Evolutionary conservation across 1,140 invertebrate species (phyloP).

Genomic region (Arctopsyche grandis): DNA sequence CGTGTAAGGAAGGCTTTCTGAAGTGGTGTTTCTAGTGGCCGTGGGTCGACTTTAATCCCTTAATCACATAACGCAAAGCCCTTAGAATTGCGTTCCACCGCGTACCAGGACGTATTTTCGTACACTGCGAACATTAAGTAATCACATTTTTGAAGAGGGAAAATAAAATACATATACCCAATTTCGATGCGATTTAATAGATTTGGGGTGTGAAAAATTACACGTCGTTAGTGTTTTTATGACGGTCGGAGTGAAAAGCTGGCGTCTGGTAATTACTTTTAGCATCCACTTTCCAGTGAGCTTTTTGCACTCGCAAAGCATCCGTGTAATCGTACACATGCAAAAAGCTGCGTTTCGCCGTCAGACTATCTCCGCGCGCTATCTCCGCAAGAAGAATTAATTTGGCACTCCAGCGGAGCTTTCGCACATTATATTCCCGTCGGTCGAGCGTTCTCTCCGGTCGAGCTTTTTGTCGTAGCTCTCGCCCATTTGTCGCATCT

Average conservation of each 20-base stretch:
- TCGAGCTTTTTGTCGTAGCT: slow-evolving; percentile 31
- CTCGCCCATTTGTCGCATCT: slow-evolving; percentile 46
- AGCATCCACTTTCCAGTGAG: too few relatives aligned
- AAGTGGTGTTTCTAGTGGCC: slow-evolving; percentile 16
- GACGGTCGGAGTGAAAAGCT: too few relatives aligned
- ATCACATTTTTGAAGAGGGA: too few relatives aligned
- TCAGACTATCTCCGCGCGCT: neutral
- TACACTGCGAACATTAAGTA: neutral
- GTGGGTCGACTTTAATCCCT: slow-evolving; percentile 31
- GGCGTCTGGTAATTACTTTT: too few relatives aligned
- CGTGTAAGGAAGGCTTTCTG: slow-evolving; percentile 6
- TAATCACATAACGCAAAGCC: slow-evolving; percentile 39
- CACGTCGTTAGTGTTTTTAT: too few relatives aligned
- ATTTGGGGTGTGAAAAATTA: too few relatives aligned
- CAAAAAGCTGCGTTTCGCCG: neutral
- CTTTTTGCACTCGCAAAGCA: too few relatives aligned
- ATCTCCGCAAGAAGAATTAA: slow-evolving; percentile 1
- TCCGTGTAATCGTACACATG: too few relatives aligned
- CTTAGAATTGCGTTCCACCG: neutral
- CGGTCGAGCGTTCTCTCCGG: neutral
- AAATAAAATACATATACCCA: too few relatives aligned
- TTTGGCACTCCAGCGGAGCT: neutral
- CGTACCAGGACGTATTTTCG: neutral
- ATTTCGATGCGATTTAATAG: too few relatives aligned
- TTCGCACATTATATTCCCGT: slow-evolving; percentile 37